These are phyloP conservation scores for Chaetura pelagica DNA, from an alignment of 2,113 vertebrate species.

Conservation along the genomic window DNA sequence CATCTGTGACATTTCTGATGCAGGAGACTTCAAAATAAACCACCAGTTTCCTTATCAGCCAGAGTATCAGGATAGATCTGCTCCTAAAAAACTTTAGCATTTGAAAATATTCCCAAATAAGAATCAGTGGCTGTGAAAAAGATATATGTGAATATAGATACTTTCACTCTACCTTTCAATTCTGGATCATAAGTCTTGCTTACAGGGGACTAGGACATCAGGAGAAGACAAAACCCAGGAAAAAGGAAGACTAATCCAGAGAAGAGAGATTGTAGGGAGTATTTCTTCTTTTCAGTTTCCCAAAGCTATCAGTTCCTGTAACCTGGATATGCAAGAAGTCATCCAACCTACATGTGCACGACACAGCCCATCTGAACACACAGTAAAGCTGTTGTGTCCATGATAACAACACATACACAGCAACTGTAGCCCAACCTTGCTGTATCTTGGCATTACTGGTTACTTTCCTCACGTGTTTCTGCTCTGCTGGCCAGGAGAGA, in stretches of 20 bases:
- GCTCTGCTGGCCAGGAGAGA: not conserved
- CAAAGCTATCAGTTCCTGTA: not conserved
- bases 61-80: not conserved
- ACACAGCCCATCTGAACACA: no score
- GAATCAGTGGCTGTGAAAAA: not conserved
- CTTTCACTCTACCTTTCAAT: not conserved
- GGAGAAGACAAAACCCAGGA: not conserved
- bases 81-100: not conserved
- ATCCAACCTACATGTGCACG: accelerated
- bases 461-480: not conserved
- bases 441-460: not conserved
- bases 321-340: not conserved
- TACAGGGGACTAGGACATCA: accelerated
- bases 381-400: accelerated
- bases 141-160: accelerated
- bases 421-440: not conserved
- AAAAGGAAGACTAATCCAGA: not conserved
- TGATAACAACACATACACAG: not conserved
- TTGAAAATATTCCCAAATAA: not conserved
- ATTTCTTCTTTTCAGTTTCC: not conserved
- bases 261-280: not conserved
- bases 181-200: not conserved
- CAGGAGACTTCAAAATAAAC: not conserved
- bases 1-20: not conserved
- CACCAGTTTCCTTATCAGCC: not conserved